These are phyloP conservation scores for Pelagia noctiluca DNA, from an alignment of 30 jellyfish, hydroid and myxozoan genomes.

Conservation along the genomic window DNA sequence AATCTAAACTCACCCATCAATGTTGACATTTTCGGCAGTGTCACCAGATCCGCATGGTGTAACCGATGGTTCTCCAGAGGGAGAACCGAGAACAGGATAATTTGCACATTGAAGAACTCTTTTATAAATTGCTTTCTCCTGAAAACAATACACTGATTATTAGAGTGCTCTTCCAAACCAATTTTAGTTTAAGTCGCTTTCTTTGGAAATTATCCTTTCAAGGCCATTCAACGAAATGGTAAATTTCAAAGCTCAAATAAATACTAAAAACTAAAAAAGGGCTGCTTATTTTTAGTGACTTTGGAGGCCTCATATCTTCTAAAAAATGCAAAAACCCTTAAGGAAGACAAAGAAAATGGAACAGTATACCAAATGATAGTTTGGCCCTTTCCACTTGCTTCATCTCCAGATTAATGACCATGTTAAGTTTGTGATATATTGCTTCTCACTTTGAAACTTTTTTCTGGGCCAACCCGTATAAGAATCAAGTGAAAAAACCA, in stretches of 20 bases:
- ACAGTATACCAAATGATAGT: too few species aligned
- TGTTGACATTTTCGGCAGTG: neutral
- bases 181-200: neutral
- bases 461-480: too few species aligned
- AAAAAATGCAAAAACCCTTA: too few species aligned
- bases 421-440: too few species aligned
- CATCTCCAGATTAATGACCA: too few species aligned
- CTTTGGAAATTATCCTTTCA: neutral
- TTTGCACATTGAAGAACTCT: conserved; percentile 55
- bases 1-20: neutral
- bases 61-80: conserved; percentile 49
- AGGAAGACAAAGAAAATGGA: too few species aligned
- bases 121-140: conserved; percentile 54
- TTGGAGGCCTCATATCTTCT: neutral
- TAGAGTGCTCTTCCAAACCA: neutral
- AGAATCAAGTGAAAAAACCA: too few species aligned
- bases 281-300: too few species aligned
- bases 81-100: conserved; percentile 58
- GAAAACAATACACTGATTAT: neutral
- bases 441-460: too few species aligned
- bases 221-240: neutral
- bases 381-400: too few species aligned
- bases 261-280: too few species aligned
- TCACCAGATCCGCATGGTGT: conserved; percentile 23
- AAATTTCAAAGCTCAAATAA: neutral